Evolutionary conservation across 1,140 invertebrate genomes (phyloP).

Genomic region (Drosophila pachea): DNA sequence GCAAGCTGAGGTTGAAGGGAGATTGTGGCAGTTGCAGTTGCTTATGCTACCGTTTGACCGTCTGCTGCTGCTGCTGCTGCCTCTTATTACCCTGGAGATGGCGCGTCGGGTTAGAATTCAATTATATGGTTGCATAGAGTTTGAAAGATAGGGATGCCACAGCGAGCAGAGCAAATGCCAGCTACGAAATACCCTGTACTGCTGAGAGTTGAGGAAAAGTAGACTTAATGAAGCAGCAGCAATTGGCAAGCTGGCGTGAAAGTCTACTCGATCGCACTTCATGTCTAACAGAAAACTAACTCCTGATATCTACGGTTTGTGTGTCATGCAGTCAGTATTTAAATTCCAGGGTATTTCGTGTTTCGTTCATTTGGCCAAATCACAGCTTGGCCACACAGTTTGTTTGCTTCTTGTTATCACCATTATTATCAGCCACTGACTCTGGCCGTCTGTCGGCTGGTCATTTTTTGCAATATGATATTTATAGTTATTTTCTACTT

Average conservation of each 20-base stretch:
- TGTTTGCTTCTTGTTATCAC: slow-evolving; percentile 46
- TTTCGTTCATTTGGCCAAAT: background rate
- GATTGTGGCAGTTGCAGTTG: slow-evolving; percentile 13
- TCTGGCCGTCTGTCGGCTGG: slow-evolving; percentile 42
- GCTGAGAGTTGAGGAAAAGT: background rate
- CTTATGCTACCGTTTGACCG: slow-evolving; percentile 19
- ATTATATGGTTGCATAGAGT: slow-evolving; percentile 62
- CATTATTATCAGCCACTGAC: slow-evolving; percentile 40
- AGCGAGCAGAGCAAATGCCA: slow-evolving; percentile 28
- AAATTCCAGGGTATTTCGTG: slow-evolving; percentile 3
- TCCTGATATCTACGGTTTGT: too few species aligned
- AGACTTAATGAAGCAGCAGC: too few species aligned
- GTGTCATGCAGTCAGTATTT: background rate
- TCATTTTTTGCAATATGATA: slow-evolving; percentile 71
- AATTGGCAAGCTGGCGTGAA: too few species aligned
- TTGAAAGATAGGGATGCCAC: slow-evolving; percentile 45
- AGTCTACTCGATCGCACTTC: too few species aligned
- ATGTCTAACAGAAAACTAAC: too few species aligned
- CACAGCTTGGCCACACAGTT: slow-evolving; percentile 22
- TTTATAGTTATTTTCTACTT: slow-evolving; percentile 75
- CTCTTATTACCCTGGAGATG: slow-evolving; percentile 70
- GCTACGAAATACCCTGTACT: slow-evolving; percentile 26
- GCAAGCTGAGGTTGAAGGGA: background rate
- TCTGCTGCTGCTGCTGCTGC: slow-evolving; percentile 12
- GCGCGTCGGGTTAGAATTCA: slow-evolving; percentile 68